Base-by-base conservation (phyloP, 92 coral and sea anemone genomes). In the Bergia sp. region DNA sequence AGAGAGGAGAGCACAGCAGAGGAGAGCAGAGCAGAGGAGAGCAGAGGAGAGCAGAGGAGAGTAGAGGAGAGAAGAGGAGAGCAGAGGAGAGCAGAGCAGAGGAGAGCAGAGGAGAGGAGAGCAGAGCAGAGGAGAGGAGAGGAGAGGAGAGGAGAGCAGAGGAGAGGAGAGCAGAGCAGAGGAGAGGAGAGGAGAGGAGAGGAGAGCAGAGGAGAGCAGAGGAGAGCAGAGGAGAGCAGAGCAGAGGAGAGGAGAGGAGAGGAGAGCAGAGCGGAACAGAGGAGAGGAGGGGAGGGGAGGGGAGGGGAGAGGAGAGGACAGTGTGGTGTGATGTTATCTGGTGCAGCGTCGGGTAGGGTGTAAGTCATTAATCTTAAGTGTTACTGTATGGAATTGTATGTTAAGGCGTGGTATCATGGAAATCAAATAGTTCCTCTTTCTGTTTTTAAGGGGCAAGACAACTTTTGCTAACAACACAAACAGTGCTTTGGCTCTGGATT, bases 401-500 rank as follows among this genome's bases (percentile, higher is more conserved):
- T 0, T 12, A 53, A 10, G 58, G 58, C 12, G 15, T 53, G 15
- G 9, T 53, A 12, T 53, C 12, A 2, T 20, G 18, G 69, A 61
- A 0, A 13, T 57, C 21, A 57, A 61, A 61, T 16, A 61, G 29
- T 78, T 47, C 6, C 15, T 92, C 16, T 94, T 96, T 39, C 72
- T 93, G 0, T 73, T 90, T 37, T 91, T 96, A 36, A 57, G 89
- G 58, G 89, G 88, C 15, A 79, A 82, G 37, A 91, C 87, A 3
- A 81, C 37, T 20, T 81, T 93, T 74, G 55, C 76, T 38, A 77
- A 47, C 88, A 97, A 97, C 80, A 82, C 49, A 29, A 80, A 90
- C 45, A 91, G 96, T 45, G 98, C 99, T 21, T 79, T 97, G 88
- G 93, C 91, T 1, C 91, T 97, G 73, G 97, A 94, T 49, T 88